Evolutionary conservation across 2,888 invertebrate genomes (phyloP).

Genomic region (Oeneis ivallda): DNA sequence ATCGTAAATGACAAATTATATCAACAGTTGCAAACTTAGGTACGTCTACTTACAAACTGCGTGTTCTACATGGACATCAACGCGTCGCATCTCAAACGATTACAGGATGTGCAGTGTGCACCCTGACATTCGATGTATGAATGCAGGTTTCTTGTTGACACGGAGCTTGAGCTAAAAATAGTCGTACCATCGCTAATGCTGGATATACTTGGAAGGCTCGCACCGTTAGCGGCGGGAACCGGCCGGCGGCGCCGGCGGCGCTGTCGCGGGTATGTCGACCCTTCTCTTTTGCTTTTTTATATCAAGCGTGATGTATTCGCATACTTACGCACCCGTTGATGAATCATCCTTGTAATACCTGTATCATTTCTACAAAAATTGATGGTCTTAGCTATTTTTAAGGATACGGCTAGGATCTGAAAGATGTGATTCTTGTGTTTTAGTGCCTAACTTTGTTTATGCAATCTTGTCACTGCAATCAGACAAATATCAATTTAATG

Average conservation of each 20-base stretch:
- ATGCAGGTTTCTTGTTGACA: conserved; percentile 43
- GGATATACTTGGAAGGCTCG: conserved; percentile 65
- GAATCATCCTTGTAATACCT: conserved; percentile 35
- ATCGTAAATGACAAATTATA: no score
- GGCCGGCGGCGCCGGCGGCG: conserved; percentile 51
- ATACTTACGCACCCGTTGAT: conserved; percentile 39
- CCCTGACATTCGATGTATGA: conserved; percentile 26
- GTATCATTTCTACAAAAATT: conserved; percentile 10
- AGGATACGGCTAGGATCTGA: not conserved
- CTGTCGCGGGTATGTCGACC: conserved; percentile 54
- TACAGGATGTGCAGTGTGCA: conserved; percentile 23
- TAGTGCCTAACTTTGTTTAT: no score
- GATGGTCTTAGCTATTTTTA: conserved; percentile 13
- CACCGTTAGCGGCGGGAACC: conserved; percentile 64
- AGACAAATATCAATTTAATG: no score
- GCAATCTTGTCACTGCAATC: no score
- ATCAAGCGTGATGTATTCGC: conserved; percentile 36
- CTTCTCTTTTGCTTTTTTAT: conserved; percentile 52
- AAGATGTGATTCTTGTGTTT: not conserved
- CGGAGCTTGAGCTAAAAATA: conserved; percentile 61
- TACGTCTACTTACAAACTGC: not conserved
- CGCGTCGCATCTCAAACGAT: conserved; percentile 7
- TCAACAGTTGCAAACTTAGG: not conserved
- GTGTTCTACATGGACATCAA: not conserved
- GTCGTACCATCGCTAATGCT: conserved; percentile 52